Evolutionary conservation across 2,113 vertebrate species (phyloP), one percentile per base, ranked within the genome.

Genomic region (Piprites chloris): DNA sequence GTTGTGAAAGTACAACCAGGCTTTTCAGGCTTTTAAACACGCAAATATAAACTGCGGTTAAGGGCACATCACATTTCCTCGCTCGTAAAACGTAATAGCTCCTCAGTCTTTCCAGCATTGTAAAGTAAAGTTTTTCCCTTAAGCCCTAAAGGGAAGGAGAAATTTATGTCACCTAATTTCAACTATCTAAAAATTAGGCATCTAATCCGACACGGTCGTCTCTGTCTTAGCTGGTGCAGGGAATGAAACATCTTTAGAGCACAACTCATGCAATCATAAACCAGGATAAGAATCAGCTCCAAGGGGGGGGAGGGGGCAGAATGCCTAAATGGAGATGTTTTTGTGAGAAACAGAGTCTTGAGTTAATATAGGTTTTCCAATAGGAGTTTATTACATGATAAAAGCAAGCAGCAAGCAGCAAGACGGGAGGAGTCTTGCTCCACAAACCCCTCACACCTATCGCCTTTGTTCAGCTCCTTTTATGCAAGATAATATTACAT

Each of bases 21-120:
- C 14, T 95, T 95, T 93, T 87, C 90, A 93, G 37, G 53, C 52
- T 93, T 95, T 92, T 86, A 83, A 90, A 76, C 61, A 84, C 27
- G 1, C 82, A 94, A 95, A 85, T 92, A 69, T 83, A 93, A 93
- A 74, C 68, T 75, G 44, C 76, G 75, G 22, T 93, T 95, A 95
- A 90, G 52, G 24, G 39, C 75, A 50, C 73, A 84, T 86, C 84
- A 50, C 93, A 84, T 81, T 81, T 88, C 89, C 68, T 92, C 0
- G 0, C 68, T 84, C 13, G 0, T 90, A 96, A 95, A 95, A 74
- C 0, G 9, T 77, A 89, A 95, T 61, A 74, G 77, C 73, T 71
- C 76, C 58, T 84, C 73, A 52, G 52, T 69, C 81, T 92, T 86
- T 56, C 68, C 68, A 87, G 52, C 65, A 66, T 1, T 84, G 65